These are phyloP conservation scores for Ennomos quercinarius DNA, from an alignment of 2,888 invertebrate genomes.

Conservation along the genomic window DNA sequence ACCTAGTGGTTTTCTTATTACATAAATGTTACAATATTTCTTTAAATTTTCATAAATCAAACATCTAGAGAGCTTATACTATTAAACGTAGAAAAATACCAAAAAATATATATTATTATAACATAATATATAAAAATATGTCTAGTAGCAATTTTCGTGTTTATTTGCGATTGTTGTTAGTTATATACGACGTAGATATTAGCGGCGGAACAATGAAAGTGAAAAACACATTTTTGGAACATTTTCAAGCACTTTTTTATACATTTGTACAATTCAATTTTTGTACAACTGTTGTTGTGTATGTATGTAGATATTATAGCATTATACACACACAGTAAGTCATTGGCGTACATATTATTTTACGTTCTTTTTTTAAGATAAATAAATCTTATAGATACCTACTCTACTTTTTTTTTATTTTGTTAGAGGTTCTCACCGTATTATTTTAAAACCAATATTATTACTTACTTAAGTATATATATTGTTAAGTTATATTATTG, in stretches of 20 bases:
- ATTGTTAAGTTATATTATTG: too few species aligned
- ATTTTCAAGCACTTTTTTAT: conserved; percentile 82
- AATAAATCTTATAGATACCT: too few species aligned
- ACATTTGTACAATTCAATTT: conserved; percentile 78
- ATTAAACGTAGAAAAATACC: conserved; percentile 28
- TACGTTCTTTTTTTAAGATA: too few species aligned
- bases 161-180: conserved; percentile 56
- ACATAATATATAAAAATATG: conserved; percentile 1
- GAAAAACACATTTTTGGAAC: conserved; percentile 79
- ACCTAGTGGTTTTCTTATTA: not conserved
- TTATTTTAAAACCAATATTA: too few species aligned
- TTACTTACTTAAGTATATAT: too few species aligned
- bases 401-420: too few species aligned
- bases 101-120: conserved; percentile 12
- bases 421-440: too few species aligned
- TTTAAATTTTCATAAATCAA: conserved; percentile 16
- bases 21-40: conserved; percentile 14
- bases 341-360: conserved; percentile 36
- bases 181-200: conserved; percentile 36
- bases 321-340: conserved; percentile 38
- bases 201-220: conserved; percentile 62
- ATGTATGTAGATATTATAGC: conserved; percentile 55
- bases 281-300: conserved; percentile 74
- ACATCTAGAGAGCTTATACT: conserved; percentile 36
- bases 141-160: conserved; percentile 30